Conservation (phyloP, 1,140 invertebrate species). For the Phthorimaea operculella region DNA sequence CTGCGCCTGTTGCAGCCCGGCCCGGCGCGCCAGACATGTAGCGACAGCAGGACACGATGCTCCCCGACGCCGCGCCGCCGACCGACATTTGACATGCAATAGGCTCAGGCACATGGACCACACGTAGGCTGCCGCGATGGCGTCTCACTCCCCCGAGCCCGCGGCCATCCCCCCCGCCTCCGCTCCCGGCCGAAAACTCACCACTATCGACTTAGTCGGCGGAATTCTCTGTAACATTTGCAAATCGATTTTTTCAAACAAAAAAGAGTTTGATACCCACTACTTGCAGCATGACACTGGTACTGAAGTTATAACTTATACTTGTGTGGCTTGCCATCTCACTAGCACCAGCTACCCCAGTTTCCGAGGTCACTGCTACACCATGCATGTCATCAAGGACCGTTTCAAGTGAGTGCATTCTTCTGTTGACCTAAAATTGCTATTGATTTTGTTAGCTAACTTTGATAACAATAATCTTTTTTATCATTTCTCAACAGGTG, state of each 20-base stretch:
- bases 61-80: constrained; percentile 33
- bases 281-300: constrained; percentile 36
- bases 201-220: constrained; percentile 53
- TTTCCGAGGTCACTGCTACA: constrained; percentile 57
- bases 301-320: constrained; percentile 38
- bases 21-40: constrained; percentile 44
- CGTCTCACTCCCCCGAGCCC: constrained; percentile 24
- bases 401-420: constrained; percentile 47
- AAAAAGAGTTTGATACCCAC: constrained; percentile 51
- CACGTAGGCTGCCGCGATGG: constrained; percentile 44
- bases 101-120: constrained; percentile 45
- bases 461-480: no score
- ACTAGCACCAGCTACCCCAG: constrained; percentile 44
- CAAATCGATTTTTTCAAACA: constrained; percentile 38
- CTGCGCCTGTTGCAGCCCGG: constrained; percentile 29
- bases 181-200: constrained; percentile 28
- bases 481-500: constrained; percentile 27
- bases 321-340: constrained; percentile 49
- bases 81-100: constrained; percentile 46
- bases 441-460: neutral
- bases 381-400: constrained; percentile 45
- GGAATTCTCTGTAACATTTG: constrained; percentile 54
- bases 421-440: neutral
- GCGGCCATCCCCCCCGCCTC: constrained; percentile 17
- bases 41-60: constrained; percentile 37